Evolutionary conservation across 2,888 invertebrate species (phyloP), one percentile per base, ranked within the genome.

Genomic region (Netelia melanura): DNA sequence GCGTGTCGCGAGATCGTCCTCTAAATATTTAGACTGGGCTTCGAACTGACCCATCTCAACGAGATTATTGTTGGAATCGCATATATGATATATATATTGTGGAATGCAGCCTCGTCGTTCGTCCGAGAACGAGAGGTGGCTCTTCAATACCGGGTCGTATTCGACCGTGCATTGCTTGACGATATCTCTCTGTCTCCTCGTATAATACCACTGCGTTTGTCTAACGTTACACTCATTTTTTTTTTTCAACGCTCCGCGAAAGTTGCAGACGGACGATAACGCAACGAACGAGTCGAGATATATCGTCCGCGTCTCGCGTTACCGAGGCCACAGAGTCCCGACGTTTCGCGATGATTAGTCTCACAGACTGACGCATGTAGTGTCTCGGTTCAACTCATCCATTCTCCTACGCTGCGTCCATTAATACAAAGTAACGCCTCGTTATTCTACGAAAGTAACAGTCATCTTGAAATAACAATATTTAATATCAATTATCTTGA

Each of bases 11-110:
- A 38, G 48, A 78, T 79, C 83, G 86, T 81, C 85, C 83, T 88
- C 86, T 91, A 91, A 91, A 91, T 90, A 91, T 91, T 91, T 91
- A 90, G 89, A 88, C 89, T 89, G 17, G 64, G 52, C 25, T 25
- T 84, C 62, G 88, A 87, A 89, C 89, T 90, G 91, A 92, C 92
- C 92, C 81, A 78, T 76, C 88, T 80, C 87, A 91, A 90, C 78
- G 68, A 83, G 75, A 85, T 80, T 81, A 82, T 77, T 70, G 68
- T 89, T 87, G 85, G 54, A 86, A 80, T 81, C 64, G 61, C 78
- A 82, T 56, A 56, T 54, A 38, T 44, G 67, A 54, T 21, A 64
- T 74, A 43, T 65, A 58, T 9, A 23, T 44, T 58, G 17, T 14
- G 25, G 5, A 70, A 44, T 54, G 23, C 14, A 17, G 43, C n/a